phyloP scores from a whole-genome alignment of 2,888 invertebrate genomes.

The Baronia brevicornis region DNA sequence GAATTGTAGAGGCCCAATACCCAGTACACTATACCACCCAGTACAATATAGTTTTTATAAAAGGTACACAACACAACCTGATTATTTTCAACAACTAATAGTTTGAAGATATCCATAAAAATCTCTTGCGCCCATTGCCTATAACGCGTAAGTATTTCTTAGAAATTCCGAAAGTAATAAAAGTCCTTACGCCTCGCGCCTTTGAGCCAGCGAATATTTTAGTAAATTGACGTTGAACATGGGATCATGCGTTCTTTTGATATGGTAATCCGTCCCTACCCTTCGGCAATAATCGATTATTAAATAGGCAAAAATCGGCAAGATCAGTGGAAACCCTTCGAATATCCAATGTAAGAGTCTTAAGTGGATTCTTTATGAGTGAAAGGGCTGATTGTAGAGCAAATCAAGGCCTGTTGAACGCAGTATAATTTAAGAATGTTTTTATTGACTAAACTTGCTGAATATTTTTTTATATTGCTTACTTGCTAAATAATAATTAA shows the following conservation, averaged over 20 bases:
- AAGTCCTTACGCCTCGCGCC: slow-evolving; percentile 32
- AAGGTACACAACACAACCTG: too few species aligned
- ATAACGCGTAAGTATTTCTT: slow-evolving; percentile 21
- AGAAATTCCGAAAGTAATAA: slow-evolving; percentile 31
- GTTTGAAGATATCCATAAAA: not conserved
- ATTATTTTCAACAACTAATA: too few species aligned
- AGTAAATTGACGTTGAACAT: slow-evolving; percentile 58
- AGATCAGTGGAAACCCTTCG: slow-evolving; percentile 41
- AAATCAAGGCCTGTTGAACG: slow-evolving; percentile 25
- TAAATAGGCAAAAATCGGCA: slow-evolving; percentile 60
- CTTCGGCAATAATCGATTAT: slow-evolving; percentile 65
- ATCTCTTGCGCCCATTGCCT: too few species aligned
- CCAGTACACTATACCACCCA: too few species aligned
- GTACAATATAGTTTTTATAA: too few species aligned
- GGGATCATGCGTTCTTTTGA: slow-evolving; percentile 66
- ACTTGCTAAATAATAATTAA: too few species aligned
- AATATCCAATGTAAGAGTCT: slow-evolving; percentile 43
- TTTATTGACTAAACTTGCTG: slow-evolving; percentile 18
- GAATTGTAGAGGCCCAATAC: too few species aligned
- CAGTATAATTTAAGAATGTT: slow-evolving; percentile 20
- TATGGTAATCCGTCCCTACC: slow-evolving; percentile 63
- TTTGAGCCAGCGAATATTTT: slow-evolving; percentile 46
- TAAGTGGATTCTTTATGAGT: slow-evolving; percentile 51
- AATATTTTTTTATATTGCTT: slow-evolving; percentile 23
- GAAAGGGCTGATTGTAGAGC: slow-evolving; percentile 39